Evolutionary conservation across 2,797 vertebrate species (phyloP).

Genomic region (Crocidura indochinensis): DNA sequence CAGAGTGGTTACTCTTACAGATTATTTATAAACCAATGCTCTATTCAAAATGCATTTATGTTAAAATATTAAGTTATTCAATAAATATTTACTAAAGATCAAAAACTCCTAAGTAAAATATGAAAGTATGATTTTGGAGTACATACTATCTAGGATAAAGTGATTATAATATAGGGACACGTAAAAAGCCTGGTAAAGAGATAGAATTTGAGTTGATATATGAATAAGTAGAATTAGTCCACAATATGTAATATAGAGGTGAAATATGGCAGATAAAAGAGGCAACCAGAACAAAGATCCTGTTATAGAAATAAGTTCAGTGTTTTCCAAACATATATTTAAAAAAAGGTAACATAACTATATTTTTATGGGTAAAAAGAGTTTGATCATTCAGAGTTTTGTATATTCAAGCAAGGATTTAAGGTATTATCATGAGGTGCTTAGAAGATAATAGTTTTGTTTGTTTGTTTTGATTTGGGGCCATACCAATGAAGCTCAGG

Average conservation of each 20-base stretch:
- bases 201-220: neutral
- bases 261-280: neutral
- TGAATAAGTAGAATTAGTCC: neutral
- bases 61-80: slow-evolving; percentile 38
- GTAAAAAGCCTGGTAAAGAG: neutral
- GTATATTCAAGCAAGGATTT: neutral
- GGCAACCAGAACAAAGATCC: neutral
- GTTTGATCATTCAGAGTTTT: too few species aligned
- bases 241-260: neutral
- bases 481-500: too few species aligned
- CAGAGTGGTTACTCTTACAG: neutral
- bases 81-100: neutral
- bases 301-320: neutral
- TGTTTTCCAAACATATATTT: slow-evolving; percentile 29
- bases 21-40: neutral
- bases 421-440: neutral
- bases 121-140: neutral
- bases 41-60: neutral
- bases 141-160: neutral
- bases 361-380: neutral
- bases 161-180: neutral
- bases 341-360: neutral
- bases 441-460: neutral
- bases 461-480: too few species aligned
- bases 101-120: neutral